Evolutionary conservation across 37 sponge, comb jelly and placozoan species (phyloP), one percentile per base, ranked within the genome.

Genomic region (Chondrilla cf. caribensis): DNA sequence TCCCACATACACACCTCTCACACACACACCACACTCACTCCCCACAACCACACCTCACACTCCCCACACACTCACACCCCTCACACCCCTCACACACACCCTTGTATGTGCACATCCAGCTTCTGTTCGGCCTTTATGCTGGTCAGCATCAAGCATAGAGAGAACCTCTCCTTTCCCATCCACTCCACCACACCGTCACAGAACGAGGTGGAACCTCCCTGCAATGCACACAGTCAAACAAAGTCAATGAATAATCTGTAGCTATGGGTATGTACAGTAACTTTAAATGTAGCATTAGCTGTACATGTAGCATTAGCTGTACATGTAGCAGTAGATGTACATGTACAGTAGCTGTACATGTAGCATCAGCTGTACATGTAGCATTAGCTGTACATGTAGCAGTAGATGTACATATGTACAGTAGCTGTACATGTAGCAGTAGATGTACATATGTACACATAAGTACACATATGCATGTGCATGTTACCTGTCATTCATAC

Each of bases 51-150:
- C n/a, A n/a, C n/a, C n/a, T n/a, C n/a, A n/a, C n/a, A n/a, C n/a
- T n/a, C n/a, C n/a, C n/a, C n/a, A n/a, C n/a, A n/a, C n/a, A n/a
- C n/a, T n/a, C n/a, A n/a, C n/a, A n/a, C n/a, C n/a, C n/a, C n/a
- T n/a, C n/a, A n/a, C n/a, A n/a, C 26, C 2, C 33, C 22, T n/a
- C 3, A 22, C 14, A 54, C 83, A 57, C 71, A 86, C 85, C 91
- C 85, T 22, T 7, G 3, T 0, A 91, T 59, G 40, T 91, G 87
- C 42, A 42, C 58, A 55, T 91, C 91, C 60, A 70, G 77, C 67
- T 88, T 84, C 82, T 91, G 87, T 6, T 81, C 81, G 36, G 91
- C 87, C 58, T 91, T 25, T 3, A 65, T 38, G 28, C 85, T 87
- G 0, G 85, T 84, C 32, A 91, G 80, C 38, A 91, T 29, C 0